Evolutionary conservation across 2,888 invertebrate genomes (phyloP), one percentile per base, ranked within the genome.

Genomic region (Hydrotaea cyrtoneurina): DNA sequence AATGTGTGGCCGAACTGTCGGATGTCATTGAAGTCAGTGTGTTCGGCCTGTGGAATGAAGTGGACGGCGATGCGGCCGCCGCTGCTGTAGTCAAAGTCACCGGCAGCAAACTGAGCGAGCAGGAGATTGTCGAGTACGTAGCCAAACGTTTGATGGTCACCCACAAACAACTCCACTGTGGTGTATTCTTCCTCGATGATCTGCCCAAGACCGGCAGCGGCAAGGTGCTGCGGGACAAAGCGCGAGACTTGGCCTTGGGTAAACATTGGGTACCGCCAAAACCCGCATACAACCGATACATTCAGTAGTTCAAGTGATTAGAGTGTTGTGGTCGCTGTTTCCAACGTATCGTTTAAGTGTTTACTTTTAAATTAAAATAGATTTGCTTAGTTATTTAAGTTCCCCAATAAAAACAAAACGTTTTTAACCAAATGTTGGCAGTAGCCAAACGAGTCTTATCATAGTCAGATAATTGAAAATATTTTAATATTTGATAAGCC

Each of bases 121-220:
- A 89, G 85, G 89, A 90, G 17, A 88, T 92, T 21, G 89, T 89
- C 0, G 88, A 90, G 76, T 90, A 90, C 86, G 89, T 91, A 79
- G 90, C 90, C 15, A 87, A 88, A 39, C 90, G 88, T 10, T 86
- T 91, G 77, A 88, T 90, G 11, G 89, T 89, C 39, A 81, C 88
- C 0, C 89, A 91, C 79, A 92, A 91, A 80, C 90, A 90, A 57
- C 86, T 92, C 2, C 89, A 90, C 53, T 91, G 91, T 71, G 91
- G 92, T 5, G 91, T 90, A 23, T 91, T 90, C 87, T 91, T 91
- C 78, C 85, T 91, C n/a, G 80, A 86, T 57, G 88, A 89, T 11
- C 82, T 92, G 23, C 91, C 91, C 0, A 90, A 91, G 64, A 91
- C 91, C 0, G 88, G 89, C 71, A 90, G 90, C 36, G 91, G 91